Evolutionary conservation across 2,113 vertebrate genomes (phyloP).

Genomic region (Stigmatopora nigra): DNA sequence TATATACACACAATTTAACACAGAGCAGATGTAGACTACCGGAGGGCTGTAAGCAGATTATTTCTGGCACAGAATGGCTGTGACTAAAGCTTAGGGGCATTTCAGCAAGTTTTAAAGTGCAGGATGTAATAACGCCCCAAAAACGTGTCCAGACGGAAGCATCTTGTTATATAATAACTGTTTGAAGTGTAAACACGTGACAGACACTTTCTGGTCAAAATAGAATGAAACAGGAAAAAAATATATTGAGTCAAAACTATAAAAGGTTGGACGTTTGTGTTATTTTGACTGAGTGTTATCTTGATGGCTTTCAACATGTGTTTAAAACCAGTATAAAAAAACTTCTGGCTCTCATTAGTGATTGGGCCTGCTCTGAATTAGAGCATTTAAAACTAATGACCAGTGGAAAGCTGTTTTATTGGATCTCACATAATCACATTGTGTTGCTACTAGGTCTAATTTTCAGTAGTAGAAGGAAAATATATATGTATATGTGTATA

Average conservation of each 20-base stretch:
- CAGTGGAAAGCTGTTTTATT: neutral
- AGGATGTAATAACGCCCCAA: slow-evolving; percentile 32
- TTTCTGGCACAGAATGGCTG: slow-evolving; percentile 31
- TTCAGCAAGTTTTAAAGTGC: slow-evolving; percentile 44
- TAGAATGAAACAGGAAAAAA: neutral
- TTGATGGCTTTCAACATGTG: neutral
- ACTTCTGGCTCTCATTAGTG: neutral
- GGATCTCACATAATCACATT: neutral
- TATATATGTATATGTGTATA: too few relatives aligned
- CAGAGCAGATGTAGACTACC: slow-evolving; percentile 37
- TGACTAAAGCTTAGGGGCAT: slow-evolving; percentile 41
- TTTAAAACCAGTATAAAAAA: neutral
- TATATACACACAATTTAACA: neutral
- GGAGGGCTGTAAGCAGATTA: slow-evolving; percentile 47
- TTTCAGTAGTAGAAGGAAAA: too few relatives aligned
- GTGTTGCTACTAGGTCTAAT: neutral
- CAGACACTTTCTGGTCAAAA: neutral
- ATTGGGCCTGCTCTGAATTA: neutral
- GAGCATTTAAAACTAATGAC: neutral
- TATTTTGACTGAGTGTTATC: neutral
- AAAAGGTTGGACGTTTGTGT: neutral
- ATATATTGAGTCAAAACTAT: neutral
- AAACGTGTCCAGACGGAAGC: slow-evolving; percentile 20
- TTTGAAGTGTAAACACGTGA: slow-evolving; percentile 13
- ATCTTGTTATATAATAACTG: neutral